These are phyloP conservation scores for Baccha elongata DNA, from an alignment of 2,888 invertebrate species.

Conservation along the genomic window DNA sequence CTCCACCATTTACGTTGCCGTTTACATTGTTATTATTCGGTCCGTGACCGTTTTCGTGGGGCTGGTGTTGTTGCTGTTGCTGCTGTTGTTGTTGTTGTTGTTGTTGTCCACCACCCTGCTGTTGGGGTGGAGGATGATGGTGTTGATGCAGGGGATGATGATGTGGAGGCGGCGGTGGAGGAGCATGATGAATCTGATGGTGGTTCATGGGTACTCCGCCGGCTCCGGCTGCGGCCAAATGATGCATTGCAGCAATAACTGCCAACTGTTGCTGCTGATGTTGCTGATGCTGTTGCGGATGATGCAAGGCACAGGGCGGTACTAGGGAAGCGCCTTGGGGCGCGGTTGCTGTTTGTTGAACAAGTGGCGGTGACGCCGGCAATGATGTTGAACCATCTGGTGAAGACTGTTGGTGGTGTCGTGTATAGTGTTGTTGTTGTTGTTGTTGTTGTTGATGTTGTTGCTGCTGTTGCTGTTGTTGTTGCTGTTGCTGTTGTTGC, in stretches of 20 bases:
- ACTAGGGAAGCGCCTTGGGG: slow-evolving; percentile 80
- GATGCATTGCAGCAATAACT: slow-evolving; percentile 80
- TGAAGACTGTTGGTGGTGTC: slow-evolving; percentile 78
- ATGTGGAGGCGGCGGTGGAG: slow-evolving; percentile 74
- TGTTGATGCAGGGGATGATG: slow-evolving; percentile 74
- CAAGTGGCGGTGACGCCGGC: slow-evolving; percentile 80
- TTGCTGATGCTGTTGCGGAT: slow-evolving; percentile 78
- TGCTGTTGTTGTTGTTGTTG: slow-evolving; percentile 71
- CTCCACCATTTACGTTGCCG: slow-evolving; percentile 57
- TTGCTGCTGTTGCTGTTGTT: slow-evolving; percentile 71
- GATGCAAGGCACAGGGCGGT: slow-evolving; percentile 79
- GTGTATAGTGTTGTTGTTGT: slow-evolving; percentile 62
- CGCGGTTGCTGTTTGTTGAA: slow-evolving; percentile 79
- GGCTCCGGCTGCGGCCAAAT: slow-evolving; percentile 73
- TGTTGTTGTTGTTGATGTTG: slow-evolving; percentile 49
- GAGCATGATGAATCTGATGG: slow-evolving; percentile 74
- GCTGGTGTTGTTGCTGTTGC: slow-evolving; percentile 75
- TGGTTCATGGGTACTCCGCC: slow-evolving; percentile 72
- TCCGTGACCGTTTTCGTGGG: slow-evolving; percentile 68
- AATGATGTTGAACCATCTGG: slow-evolving; percentile 79
- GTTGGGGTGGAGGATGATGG: slow-evolving; percentile 72
- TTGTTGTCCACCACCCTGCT: slow-evolving; percentile 58
- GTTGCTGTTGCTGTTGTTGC: slow-evolving; percentile 72
- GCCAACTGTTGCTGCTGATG: slow-evolving; percentile 81
- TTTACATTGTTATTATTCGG: slow-evolving; percentile 73